A percentile compares a stretch with the other conserved stretches of the same genome.
Conservation (phyloP, 1,140 invertebrate genomes). For the Brachionus calyciflorus region DNA sequence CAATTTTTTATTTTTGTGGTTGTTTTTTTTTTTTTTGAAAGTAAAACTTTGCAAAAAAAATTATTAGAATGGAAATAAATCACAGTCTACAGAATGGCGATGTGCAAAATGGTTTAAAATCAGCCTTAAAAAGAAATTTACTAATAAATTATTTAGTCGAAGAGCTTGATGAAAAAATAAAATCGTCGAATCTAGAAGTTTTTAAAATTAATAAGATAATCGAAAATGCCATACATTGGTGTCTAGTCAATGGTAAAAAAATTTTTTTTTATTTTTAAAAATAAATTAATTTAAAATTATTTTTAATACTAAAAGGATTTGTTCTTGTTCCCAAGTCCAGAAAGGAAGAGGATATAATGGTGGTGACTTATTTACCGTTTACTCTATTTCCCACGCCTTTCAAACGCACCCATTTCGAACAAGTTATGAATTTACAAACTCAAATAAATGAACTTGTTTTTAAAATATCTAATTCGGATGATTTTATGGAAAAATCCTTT, state of each 20-base stretch:
- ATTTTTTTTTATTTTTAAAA: background rate
- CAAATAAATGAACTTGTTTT: conserved; percentile 13
- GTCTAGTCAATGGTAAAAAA: conserved; percentile 28
- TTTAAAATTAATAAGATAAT: conserved; percentile 35
- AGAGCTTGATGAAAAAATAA: background rate
- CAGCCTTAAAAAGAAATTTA: background rate
- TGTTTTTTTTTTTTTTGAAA: too few species aligned
- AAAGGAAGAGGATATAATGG: conserved; percentile 7
- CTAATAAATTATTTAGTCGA: conserved; percentile 3
- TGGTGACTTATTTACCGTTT: conserved; percentile 40
- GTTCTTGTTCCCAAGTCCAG: conserved; percentile 40
- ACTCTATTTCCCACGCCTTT: conserved; percentile 43
- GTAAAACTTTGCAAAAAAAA: too few species aligned
- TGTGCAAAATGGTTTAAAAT: too few species aligned
- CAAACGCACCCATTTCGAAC: background rate
- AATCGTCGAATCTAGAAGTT: background rate
- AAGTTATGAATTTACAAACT: conserved; percentile 26
- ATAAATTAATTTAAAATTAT: too few species aligned
- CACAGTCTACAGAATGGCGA: too few species aligned
- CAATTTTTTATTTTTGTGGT: too few species aligned
- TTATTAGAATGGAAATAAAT: too few species aligned
- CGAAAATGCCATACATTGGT: conserved; percentile 42
- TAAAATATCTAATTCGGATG: background rate
- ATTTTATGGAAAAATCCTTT: conserved; percentile 29
- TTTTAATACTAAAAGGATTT: background rate